Evolutionary conservation across 2,888 invertebrate genomes (phyloP).

Genomic region (Macrosiphum euphorbiae): DNA sequence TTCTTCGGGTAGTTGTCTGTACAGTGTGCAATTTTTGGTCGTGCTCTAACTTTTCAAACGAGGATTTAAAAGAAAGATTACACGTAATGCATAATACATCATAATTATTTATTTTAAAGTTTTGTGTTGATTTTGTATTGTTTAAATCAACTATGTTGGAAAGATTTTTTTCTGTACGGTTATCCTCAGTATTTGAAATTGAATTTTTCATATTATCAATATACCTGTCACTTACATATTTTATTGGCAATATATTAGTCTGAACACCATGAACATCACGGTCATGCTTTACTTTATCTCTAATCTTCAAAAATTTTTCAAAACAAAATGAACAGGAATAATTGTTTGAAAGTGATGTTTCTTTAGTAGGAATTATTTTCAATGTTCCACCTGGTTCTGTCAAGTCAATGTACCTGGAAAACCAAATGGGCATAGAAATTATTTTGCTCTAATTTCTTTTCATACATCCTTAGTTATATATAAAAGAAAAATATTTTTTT

Average conservation of each 20-base stretch:
- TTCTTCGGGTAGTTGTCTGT: not conserved
- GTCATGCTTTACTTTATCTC: constrained; percentile 68
- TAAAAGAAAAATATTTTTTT: not conserved
- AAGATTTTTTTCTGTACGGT: not conserved
- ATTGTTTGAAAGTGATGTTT: constrained; percentile 31
- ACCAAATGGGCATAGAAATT: constrained; percentile 59
- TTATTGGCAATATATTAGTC: constrained; percentile 43
- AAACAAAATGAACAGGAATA: constrained; percentile 67
- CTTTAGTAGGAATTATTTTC: constrained; percentile 38
- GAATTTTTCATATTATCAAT: constrained; percentile 23
- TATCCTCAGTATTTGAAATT: not conserved
- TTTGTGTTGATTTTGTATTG: not conserved
- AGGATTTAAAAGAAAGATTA: constrained; percentile 35
- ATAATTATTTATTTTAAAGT: not conserved
- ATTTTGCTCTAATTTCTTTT: constrained; percentile 54
- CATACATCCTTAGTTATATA: constrained; percentile 27
- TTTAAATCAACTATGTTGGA: not conserved
- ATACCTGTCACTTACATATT: constrained; percentile 40
- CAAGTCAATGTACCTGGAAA: constrained; percentile 54
- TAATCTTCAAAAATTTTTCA: constrained; percentile 69
- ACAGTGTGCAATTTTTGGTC: constrained; percentile 1
- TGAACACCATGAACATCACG: constrained; percentile 52
- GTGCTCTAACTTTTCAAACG: constrained; percentile 37
- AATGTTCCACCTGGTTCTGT: constrained; percentile 37
- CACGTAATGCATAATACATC: not conserved